phyloP scores from a whole-genome alignment of 1,140 invertebrate genomes.

The Xylocopa sonorina region DNA sequence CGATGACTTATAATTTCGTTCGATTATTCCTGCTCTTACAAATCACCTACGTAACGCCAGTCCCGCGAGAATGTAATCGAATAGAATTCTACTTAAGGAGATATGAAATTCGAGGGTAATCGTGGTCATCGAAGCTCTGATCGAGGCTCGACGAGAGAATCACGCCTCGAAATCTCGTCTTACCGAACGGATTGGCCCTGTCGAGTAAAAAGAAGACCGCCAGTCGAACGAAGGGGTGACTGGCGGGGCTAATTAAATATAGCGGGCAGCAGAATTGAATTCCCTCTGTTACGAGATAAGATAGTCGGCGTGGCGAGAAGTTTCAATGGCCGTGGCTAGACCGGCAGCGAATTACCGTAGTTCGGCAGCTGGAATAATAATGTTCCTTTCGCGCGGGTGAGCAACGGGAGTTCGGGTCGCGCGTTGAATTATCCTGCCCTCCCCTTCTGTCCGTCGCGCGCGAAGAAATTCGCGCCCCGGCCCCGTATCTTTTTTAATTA shows the following conservation, averaged over 20 bases:
- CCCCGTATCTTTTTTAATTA: conserved; percentile 60
- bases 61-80: too few species aligned
- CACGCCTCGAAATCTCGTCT: too few species aligned
- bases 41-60: too few species aligned
- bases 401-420: neutral
- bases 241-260: conserved; percentile 25
- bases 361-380: conserved; percentile 45
- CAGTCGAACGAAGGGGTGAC: too few species aligned
- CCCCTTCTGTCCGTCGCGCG: neutral
- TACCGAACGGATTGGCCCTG: neutral
- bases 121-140: too few species aligned
- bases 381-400: conserved; percentile 19
- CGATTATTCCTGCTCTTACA: too few species aligned
- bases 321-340: neutral
- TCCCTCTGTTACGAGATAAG: neutral
- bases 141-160: too few species aligned
- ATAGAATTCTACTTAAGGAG: too few species aligned
- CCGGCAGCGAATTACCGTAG: conserved; percentile 32
- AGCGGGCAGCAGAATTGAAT: neutral
- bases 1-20: too few species aligned
- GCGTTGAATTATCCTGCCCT: conserved; percentile 34
- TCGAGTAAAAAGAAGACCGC: neutral
- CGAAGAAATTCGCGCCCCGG: conserved; percentile 42
- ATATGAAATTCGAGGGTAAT: too few species aligned
- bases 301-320: neutral